Evolutionary conservation across 1,140 invertebrate genomes (phyloP).

Genomic region (Caenorhabditis briggsae): DNA sequence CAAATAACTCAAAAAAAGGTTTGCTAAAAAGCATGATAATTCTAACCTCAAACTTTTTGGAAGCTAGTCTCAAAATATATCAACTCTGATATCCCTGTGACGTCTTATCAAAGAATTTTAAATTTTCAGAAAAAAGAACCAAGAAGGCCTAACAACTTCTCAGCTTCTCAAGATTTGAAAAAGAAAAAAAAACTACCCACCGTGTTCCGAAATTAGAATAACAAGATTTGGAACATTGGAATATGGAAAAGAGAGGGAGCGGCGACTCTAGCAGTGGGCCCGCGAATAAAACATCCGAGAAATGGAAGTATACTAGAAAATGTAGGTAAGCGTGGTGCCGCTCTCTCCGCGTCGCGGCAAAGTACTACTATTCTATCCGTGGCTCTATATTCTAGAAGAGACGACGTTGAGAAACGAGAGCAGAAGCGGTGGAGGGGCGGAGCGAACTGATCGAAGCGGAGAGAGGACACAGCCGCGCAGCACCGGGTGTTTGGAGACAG

Average conservation of each 20-base stretch:
- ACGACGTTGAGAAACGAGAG: slow-evolving; percentile 48
- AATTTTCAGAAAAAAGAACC: no score
- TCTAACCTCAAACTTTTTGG: no score
- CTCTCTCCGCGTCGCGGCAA: slow-evolving; percentile 32
- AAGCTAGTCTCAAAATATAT: no score
- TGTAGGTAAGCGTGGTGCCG: slow-evolving; percentile 50
- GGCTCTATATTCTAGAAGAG: slow-evolving; percentile 1
- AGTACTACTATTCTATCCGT: slow-evolving; percentile 54
- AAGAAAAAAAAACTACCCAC: neutral
- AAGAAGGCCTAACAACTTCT: no score
- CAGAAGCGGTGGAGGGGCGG: slow-evolving; percentile 45
- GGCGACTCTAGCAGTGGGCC: slow-evolving; percentile 16
- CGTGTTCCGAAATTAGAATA: slow-evolving; percentile 47
- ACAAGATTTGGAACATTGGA: slow-evolving; percentile 46
- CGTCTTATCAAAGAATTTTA: no score
- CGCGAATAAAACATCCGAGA: slow-evolving; percentile 1
- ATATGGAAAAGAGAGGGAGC: slow-evolving; percentile 23
- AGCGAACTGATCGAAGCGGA: slow-evolving; percentile 51
- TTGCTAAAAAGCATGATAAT: no score
- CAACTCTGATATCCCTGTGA: no score
- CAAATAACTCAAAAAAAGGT: no score
- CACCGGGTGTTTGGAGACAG: slow-evolving; percentile 40
- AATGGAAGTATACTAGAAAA: slow-evolving; percentile 48
- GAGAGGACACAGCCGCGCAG: slow-evolving; percentile 1
- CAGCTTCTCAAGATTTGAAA: neutral